Percentiles rank a stretch among this genome's conserved stretches.
phyloP scores from a whole-genome alignment of 2,888 invertebrate species.

The Zaprionus obscuricornis region DNA sequence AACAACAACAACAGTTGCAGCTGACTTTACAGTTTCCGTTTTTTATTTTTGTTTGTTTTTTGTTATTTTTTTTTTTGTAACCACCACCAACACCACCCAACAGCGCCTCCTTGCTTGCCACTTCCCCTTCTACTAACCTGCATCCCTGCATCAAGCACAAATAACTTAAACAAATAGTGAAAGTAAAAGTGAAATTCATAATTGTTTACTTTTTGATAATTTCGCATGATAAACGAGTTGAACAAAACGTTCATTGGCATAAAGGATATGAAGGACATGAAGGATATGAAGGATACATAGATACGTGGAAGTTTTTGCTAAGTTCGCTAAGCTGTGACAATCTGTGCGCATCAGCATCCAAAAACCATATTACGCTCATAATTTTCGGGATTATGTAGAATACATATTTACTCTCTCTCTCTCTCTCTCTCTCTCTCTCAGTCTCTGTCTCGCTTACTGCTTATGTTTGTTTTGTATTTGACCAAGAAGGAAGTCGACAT shows the following conservation, averaged over 20 bases:
- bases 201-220: conserved; percentile 68
- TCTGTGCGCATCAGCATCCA: too few relatives aligned
- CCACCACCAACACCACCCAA: not conserved
- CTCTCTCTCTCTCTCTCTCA: too few relatives aligned
- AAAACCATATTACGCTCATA: conserved; percentile 74
- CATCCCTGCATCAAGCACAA: not conserved
- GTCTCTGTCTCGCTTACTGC: too few relatives aligned
- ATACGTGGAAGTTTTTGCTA: too few relatives aligned
- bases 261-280: conserved; percentile 14
- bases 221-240: conserved; percentile 41
- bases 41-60: too few relatives aligned
- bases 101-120: conserved; percentile 1
- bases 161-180: conserved; percentile 63
- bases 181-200: conserved; percentile 55
- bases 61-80: too few relatives aligned
- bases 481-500: too few relatives aligned
- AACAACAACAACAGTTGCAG: conserved; percentile 25
- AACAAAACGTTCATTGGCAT: too few relatives aligned
- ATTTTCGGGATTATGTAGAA: conserved; percentile 74
- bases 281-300: too few relatives aligned
- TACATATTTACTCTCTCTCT: too few relatives aligned
- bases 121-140: conserved; percentile 11
- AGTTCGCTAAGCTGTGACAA: conserved; percentile 75
- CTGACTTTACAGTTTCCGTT: conserved; percentile 51
- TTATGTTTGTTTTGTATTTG: too few relatives aligned